Conservation (phyloP, 2,113 vertebrate species). For the Hyperoodon ampullatus region DNA sequence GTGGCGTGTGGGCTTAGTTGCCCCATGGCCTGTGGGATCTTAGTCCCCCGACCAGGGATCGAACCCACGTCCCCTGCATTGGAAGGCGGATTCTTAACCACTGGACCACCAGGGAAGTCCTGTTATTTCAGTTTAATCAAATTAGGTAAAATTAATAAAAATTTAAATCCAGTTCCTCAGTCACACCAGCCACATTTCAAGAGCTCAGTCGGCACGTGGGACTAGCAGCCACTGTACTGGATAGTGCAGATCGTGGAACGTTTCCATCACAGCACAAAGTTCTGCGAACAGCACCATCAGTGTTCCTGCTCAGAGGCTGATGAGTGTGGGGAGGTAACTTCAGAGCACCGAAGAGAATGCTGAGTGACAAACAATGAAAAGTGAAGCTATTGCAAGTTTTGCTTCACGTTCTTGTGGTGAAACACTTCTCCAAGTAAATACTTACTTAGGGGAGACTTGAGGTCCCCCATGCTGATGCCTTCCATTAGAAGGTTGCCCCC, state of each 20-base stretch:
- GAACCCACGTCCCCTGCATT: too few species aligned
- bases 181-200: neutral
- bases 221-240: accelerated
- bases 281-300: neutral
- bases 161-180: neutral
- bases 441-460: neutral
- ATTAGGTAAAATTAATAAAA: neutral
- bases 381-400: accelerated
- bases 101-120: too few species aligned
- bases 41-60: too few species aligned
- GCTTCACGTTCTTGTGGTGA: neutral
- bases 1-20: too few species aligned
- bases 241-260: accelerated
- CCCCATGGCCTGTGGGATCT: too few species aligned
- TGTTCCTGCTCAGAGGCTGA: neutral
- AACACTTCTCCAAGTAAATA: neutral
- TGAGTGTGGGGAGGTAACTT: neutral
- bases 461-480: neutral
- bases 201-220: accelerated
- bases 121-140: constrained; percentile 10
- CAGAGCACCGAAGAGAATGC: neutral
- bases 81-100: too few species aligned
- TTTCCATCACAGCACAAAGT: neutral
- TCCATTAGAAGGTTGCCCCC: neutral
- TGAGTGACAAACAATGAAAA: neutral